These are phyloP conservation scores for Brachylomia viminalis DNA, from an alignment of 2,888 invertebrate species.

Conservation along the genomic window DNA sequence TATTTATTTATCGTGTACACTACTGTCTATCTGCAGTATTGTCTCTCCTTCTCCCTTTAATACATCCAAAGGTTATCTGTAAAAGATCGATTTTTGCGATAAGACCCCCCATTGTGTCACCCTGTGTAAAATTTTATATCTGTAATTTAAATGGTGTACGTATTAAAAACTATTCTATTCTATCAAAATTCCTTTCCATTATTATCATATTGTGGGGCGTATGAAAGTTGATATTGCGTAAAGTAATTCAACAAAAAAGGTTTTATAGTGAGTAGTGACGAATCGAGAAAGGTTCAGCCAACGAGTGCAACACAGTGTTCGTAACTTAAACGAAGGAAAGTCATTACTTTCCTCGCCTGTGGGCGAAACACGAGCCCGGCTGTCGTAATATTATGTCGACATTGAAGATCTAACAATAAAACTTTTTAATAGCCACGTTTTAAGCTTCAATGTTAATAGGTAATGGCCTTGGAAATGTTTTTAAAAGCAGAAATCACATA, in stretches of 20 bases:
- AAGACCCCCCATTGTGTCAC: too few relatives aligned
- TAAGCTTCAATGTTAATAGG: constrained; percentile 24
- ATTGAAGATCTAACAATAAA: constrained; percentile 50
- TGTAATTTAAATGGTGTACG: too few relatives aligned
- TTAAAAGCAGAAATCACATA: constrained; percentile 9
- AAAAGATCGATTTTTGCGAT: too few relatives aligned
- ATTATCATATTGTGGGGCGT: constrained; percentile 20
- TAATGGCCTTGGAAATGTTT: constrained; percentile 30
- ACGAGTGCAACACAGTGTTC: constrained; percentile 41
- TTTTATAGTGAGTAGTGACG: constrained; percentile 56
- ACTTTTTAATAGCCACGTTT: constrained; percentile 44
- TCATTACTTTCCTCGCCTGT: constrained; percentile 62
- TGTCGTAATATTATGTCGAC: constrained; percentile 41
- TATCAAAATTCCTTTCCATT: constrained; percentile 16
- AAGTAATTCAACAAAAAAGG: constrained; percentile 62
- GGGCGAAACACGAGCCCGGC: constrained; percentile 46
- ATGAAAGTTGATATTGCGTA: constrained; percentile 57
- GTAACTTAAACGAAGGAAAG: constrained; percentile 52
- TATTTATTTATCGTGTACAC: too few relatives aligned
- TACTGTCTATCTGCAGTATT: too few relatives aligned
- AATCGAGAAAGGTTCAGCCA: constrained; percentile 67
- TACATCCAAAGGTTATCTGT: too few relatives aligned
- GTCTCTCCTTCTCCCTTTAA: too few relatives aligned
- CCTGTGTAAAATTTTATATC: too few relatives aligned
- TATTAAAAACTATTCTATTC: too few relatives aligned